Base-by-base conservation (phyloP, 2,888 invertebrate species). In the Mesorhabditis spiculigera region DNA sequence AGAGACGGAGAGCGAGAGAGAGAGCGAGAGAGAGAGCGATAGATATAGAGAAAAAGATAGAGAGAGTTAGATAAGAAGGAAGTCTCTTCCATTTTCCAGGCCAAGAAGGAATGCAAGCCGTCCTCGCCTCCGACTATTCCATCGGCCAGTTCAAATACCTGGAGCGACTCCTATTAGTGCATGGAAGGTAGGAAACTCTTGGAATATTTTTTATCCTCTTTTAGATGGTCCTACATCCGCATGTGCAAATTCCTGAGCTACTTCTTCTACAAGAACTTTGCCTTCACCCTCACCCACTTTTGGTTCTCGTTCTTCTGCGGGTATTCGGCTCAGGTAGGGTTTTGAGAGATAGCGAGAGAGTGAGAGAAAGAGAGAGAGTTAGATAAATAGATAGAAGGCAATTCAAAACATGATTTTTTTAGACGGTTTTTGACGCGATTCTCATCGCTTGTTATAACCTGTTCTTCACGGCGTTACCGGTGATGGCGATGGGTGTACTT, bases 291-390 rank as follows among this genome's bases (percentile, higher is more conserved):
- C 78, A 96, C 96, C 89, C 96, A 98, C 88, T 95, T 98, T 88
- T 99, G 98, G 98, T 99, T 93, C 89, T 96, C 96, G 74, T 96
- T 98, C 89, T 98, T 97, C 89, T 97, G 96, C 88, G 98, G 97
- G 83, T 99, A 97, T 87, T 96, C 96, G 87, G 98, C 97, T 80
- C 96, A 97, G 92, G 96, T 95, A 87, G 67, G 63, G 4, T 41
- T 42, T 28, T 65, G 16, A 13, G 8, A 13, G 8, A 10, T 50
- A 13, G 28, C 28, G 28, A 28, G 28, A 28, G 28, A 28, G 28
- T 3, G n/a, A n/a, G n/a, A n/a, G 28, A 28, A 28, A 28, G 28
- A 28, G 28, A 28, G 28, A n/a, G n/a, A 28, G 28, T 28, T 28
- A 28, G 28, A 28, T 28, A 28, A 28, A 28, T 28, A 28, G 28